A percentile compares a stretch with the other conserved stretches of the same genome.
Evolutionary conservation across 2,888 invertebrate species (phyloP).

Genomic region (Anticlea derivata): DNA sequence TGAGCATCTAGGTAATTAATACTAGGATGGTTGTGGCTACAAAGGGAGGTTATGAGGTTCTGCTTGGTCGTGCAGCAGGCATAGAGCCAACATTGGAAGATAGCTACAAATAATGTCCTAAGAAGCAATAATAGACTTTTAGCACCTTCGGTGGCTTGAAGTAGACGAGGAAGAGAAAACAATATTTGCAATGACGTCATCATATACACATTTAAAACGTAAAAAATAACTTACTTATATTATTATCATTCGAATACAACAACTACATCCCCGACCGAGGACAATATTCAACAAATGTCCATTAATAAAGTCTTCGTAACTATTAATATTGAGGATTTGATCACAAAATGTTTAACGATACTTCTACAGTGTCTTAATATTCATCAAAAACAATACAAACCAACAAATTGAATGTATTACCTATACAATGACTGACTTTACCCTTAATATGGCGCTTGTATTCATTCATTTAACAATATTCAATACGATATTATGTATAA

Average conservation of each 20-base stretch:
- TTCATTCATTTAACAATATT: constrained; percentile 53
- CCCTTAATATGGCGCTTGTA: constrained; percentile 35
- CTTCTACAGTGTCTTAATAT: constrained; percentile 70
- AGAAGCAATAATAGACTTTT: constrained; percentile 81
- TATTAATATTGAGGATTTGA: constrained; percentile 70
- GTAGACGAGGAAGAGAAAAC: constrained; percentile 73
- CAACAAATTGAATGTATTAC: constrained; percentile 62
- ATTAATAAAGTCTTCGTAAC: constrained; percentile 82
- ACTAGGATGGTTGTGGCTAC: neutral
- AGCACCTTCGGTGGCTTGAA: constrained; percentile 80
- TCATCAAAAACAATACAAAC: constrained; percentile 65
- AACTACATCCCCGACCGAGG: constrained; percentile 79
- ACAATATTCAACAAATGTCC: constrained; percentile 81
- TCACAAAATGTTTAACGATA: constrained; percentile 84
- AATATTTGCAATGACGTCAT: constrained; percentile 73
- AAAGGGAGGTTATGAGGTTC: constrained; percentile 5
- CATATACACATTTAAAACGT: constrained; percentile 83
- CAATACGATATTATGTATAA: constrained; percentile 70
- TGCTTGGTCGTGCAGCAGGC: constrained; percentile 23
- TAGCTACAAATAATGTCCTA: constrained; percentile 63
- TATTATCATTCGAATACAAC: constrained; percentile 84
- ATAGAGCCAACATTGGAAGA: constrained; percentile 35
- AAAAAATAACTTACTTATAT: constrained; percentile 85
- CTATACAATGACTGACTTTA: constrained; percentile 54
- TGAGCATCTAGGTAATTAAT: neutral